Percentiles rank a stretch among this genome's conserved stretches.
phyloP scores from a whole-genome alignment of 2,113 vertebrate genomes.

The Silurus glanis region DNA sequence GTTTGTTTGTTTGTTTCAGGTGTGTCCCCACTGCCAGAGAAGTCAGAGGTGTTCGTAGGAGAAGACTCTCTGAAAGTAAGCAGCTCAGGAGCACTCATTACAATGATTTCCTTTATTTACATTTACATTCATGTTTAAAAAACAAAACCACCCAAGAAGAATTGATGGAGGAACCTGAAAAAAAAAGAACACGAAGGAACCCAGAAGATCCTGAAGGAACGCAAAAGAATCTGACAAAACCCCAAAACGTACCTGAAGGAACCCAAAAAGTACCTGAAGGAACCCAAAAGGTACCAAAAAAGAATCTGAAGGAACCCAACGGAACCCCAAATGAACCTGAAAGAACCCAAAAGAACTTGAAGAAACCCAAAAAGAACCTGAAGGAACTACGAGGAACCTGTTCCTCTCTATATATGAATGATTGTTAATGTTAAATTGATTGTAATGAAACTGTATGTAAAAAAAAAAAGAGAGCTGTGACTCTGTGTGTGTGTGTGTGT shows the following conservation, averaged over 20 bases:
- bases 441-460: too few species aligned
- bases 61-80: conserved; percentile 73
- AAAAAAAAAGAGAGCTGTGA: background rate
- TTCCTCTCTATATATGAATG: too few species aligned
- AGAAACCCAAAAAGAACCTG: too few species aligned
- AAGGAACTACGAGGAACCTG: too few species aligned
- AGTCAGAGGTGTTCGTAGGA: conserved; percentile 55
- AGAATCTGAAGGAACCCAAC: background rate
- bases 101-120: background rate
- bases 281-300: too few species aligned
- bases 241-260: too few species aligned
- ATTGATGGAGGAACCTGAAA: background rate
- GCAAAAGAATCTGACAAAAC: too few species aligned
- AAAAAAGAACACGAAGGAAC: background rate
- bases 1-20: conserved; percentile 33
- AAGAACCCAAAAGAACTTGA: too few species aligned
- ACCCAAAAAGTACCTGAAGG: too few species aligned
- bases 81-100: background rate
- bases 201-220: background rate
- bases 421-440: too few species aligned
- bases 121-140: background rate
- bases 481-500: background rate
- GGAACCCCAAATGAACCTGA: too few species aligned
- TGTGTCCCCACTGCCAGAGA: conserved; percentile 21
- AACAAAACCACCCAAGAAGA: background rate